Conservation (phyloP, 2,797 vertebrate species). For the Streptopelia turtur region DNA sequence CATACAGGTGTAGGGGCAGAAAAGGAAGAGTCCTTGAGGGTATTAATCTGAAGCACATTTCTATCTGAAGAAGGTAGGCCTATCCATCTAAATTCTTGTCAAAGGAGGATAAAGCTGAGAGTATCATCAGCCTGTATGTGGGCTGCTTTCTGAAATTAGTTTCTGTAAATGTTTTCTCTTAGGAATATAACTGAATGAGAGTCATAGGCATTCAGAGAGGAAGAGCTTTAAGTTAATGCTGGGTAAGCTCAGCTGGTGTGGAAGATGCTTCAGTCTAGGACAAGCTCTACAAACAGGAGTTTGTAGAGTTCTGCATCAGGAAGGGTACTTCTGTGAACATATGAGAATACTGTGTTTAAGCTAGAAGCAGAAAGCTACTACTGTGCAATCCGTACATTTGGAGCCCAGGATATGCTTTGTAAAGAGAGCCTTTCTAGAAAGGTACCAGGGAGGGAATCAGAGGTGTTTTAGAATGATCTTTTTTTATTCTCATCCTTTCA, state of each 20-base stretch:
- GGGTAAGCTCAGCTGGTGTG: background rate
- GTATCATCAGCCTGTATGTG: background rate
- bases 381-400: background rate
- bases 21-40: background rate
- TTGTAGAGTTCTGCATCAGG: background rate
- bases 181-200: background rate
- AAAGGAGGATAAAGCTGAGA: background rate
- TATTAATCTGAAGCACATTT: background rate
- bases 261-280: background rate
- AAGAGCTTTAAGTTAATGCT: background rate
- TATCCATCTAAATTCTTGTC: background rate
- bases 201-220: background rate
- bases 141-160: background rate
- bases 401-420: background rate
- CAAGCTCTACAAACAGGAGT: background rate
- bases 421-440: background rate
- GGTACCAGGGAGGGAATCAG: background rate
- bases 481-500: background rate
- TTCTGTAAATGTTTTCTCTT: background rate
- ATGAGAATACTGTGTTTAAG: background rate
- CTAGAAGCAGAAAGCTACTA: background rate
- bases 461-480: background rate
- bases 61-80: background rate
- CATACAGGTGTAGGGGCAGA: background rate
- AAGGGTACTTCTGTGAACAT: background rate